A percentile compares a stretch with the other conserved stretches of the same genome.
Evolutionary conservation across 1,140 invertebrate species (phyloP).

Genomic region (Acyrthosiphon pisum): DNA sequence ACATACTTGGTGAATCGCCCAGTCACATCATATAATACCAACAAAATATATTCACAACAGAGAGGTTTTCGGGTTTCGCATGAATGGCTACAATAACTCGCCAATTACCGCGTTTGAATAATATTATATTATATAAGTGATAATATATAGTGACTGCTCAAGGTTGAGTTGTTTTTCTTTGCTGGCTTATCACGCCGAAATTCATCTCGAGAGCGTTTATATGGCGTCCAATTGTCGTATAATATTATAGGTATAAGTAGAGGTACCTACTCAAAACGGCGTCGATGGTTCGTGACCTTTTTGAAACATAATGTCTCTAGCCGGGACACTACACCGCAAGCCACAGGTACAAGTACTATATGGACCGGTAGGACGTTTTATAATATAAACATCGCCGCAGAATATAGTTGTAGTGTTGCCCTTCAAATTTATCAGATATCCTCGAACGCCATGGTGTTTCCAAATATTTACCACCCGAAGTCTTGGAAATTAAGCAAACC

Average conservation of each 20-base stretch:
- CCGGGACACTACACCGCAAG: not conserved
- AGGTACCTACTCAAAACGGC: not conserved
- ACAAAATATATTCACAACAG: not conserved
- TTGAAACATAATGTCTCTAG: not conserved
- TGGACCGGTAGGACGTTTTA: not conserved
- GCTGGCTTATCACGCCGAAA: not conserved
- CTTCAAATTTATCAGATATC: conserved; percentile 41
- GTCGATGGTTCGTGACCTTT: not conserved
- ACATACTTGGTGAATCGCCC: not conserved
- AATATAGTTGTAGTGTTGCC: not conserved
- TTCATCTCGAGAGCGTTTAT: not conserved
- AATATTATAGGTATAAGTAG: not conserved
- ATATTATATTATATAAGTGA: not conserved
- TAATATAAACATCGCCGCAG: not conserved
- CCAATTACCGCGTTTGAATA: not conserved
- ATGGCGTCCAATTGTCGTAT: not conserved
- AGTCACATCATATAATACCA: not conserved
- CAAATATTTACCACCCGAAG: conserved; percentile 53
- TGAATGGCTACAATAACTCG: not conserved
- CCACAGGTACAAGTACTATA: not conserved
- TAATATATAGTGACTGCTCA: not conserved
- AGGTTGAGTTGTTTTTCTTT: not conserved
- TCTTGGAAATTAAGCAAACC: conserved; percentile 50
- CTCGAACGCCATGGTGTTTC: conserved; percentile 38
- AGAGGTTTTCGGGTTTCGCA: not conserved